phyloP scores from a whole-genome alignment of 2,888 invertebrate genomes.

The Ashinkailepas kermadecensis region DNA sequence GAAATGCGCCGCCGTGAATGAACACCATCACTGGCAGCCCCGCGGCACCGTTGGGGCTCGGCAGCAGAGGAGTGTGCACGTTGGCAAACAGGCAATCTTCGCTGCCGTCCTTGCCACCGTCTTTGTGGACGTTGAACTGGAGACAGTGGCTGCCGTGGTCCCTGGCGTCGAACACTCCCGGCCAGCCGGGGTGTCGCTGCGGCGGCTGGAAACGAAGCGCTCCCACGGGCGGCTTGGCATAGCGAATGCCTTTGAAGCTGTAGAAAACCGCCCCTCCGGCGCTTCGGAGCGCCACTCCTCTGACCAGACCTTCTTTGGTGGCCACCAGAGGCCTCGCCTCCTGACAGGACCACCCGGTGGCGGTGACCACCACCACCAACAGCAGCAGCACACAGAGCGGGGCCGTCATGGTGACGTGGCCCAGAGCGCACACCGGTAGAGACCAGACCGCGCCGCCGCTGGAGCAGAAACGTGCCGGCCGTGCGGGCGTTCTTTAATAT shows the following conservation, averaged over 20 bases:
- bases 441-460: no score
- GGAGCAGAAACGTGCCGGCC: no score
- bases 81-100: not conserved
- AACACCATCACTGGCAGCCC: constrained; percentile 35
- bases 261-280: not conserved
- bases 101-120: no score
- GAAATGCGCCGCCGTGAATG: constrained; percentile 36
- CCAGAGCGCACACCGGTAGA: no score
- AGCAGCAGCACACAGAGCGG: no score
- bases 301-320: not conserved
- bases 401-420: no score
- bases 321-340: not conserved
- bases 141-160: not conserved
- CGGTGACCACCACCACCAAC: no score
- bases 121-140: not conserved
- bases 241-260: not conserved
- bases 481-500: no score
- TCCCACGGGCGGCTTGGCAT: not conserved
- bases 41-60: not conserved
- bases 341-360: no score
- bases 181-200: not conserved
- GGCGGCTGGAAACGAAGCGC: not conserved
- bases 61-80: not conserved
- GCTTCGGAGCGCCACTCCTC: not conserved
- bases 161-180: not conserved